Evolutionary conservation across 2,113 vertebrate genomes (phyloP), one percentile per base, ranked within the genome.

Genomic region (Amazona guildingii): DNA sequence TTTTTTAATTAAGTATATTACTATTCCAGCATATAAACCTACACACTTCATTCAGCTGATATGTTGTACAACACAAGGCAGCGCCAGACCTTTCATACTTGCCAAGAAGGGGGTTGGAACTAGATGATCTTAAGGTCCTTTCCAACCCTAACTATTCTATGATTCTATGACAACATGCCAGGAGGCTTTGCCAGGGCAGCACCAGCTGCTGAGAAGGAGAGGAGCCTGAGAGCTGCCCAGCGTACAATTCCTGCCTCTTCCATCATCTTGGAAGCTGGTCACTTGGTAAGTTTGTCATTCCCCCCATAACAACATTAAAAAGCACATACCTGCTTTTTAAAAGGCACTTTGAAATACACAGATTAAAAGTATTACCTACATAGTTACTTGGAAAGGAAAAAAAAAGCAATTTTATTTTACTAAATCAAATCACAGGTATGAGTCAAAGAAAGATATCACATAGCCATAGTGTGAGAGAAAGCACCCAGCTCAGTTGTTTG

Each of bases 151-250:
- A 37, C 9, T 37, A 37, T 37, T 37, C 37, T 37, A 37, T 37
- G 37, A 37, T 37, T 37, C 37, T 37, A 37, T 37, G 37, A 37
- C 20, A 77, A 72, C 5, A 19, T 0, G 4, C 48, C n/a, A 86
- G 33, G 13, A 79, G 13, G 20, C 37, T 52, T 46, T 1, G 8
- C 18, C 63, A 80, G 75, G 17, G 41, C 64, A 86, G 83, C 0
- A 0, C 17, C 41, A 14, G 16, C 23, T 59, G 10, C 11, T 5
- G 18, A 93, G 48, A 27, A 10, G 31, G 37, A 12, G 2, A 5
- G 0, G 1, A 75, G 67, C 29, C n/a, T 23, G 19, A 44, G n/a
- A 94, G 48, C 33, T 82, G 37, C 74, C 51, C 61, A 43, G 55
- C 43, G 19, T 29, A 31, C 43, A 63, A 29, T 43, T n/a, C 72